Percentiles rank a stretch among this genome's conserved stretches.
Conservation (phyloP, 1,140 invertebrate genomes). For the Euura lappo region DNA sequence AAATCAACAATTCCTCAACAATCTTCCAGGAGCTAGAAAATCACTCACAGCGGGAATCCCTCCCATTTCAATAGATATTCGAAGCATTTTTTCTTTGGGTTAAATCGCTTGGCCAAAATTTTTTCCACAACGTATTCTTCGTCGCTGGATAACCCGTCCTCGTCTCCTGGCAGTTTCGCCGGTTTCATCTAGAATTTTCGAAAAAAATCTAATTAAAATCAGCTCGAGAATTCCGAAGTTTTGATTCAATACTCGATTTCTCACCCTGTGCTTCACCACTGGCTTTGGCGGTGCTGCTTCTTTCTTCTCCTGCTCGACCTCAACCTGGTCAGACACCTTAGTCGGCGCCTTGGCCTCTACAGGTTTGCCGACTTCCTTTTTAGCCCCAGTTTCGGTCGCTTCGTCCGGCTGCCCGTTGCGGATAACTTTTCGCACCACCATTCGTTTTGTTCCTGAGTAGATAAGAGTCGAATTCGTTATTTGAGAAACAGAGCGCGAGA, state of each 20-base stretch:
- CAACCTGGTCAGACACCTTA: not conserved
- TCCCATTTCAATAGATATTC: slow-evolving; percentile 87
- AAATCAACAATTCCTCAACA: not conserved
- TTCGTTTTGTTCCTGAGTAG: slow-evolving; percentile 40
- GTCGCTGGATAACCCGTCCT: slow-evolving; percentile 56
- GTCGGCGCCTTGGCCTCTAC: slow-evolving; percentile 26
- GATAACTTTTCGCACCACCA: slow-evolving; percentile 54
- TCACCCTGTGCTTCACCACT: slow-evolving; percentile 51
- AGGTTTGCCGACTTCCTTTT: slow-evolving; percentile 32
- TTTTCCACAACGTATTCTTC: slow-evolving; percentile 76
- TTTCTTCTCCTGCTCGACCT: slow-evolving; percentile 35
- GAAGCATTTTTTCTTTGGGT: slow-evolving; percentile 75
- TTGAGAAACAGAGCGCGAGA: not conserved
- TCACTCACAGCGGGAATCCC: slow-evolving; percentile 72
- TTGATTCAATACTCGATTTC: not conserved
- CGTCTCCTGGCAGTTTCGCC: slow-evolving; percentile 36
- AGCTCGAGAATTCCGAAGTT: slow-evolving; percentile 5
- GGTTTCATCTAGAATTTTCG: slow-evolving; percentile 32
- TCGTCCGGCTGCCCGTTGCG: slow-evolving; percentile 57
- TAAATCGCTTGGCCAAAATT: slow-evolving; percentile 81
- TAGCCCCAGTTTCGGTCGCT: slow-evolving; percentile 34
- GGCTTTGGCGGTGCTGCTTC: slow-evolving; percentile 49
- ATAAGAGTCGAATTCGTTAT: not conserved
- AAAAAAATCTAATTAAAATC: slow-evolving; percentile 1
- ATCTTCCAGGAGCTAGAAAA: slow-evolving; percentile 22